Conservation (phyloP, 1,140 invertebrate genomes). For the Doryteuthis pealeii region DNA sequence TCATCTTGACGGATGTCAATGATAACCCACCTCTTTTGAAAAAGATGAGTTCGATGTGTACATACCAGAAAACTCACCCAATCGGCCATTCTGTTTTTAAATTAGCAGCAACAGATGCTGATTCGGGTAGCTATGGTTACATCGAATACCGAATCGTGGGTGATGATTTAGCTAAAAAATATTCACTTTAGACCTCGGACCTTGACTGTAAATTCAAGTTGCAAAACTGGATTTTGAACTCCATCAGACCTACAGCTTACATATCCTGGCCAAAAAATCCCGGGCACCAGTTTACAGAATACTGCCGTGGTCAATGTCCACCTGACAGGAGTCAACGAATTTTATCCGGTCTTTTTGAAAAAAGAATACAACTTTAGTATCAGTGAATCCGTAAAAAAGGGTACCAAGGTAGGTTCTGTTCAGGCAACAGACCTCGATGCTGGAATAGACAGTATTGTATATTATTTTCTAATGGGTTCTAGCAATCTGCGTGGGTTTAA, state of each 20-base stretch:
- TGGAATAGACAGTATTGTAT: conserved; percentile 88
- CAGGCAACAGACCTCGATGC: conserved; percentile 88
- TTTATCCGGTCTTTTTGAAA: conserved; percentile 86
- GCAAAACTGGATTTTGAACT: conserved; percentile 89
- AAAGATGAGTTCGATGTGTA: conserved; percentile 50
- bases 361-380: conserved; percentile 91
- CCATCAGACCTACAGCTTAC: conserved; percentile 73
- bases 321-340: conserved; percentile 90
- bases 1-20: conserved; percentile 66
- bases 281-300: conserved; percentile 74
- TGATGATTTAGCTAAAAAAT: conserved; percentile 70
- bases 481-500: conserved; percentile 90
- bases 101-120: conserved; percentile 46
- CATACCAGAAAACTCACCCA: conserved; percentile 66
- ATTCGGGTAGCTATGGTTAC: conserved; percentile 34
- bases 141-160: conserved; percentile 47
- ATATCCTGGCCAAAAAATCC: conserved; percentile 85
- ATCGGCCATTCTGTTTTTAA: conserved; percentile 73
- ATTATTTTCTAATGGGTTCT: conserved; percentile 88
- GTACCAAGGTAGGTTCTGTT: conserved; percentile 81
- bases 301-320: conserved; percentile 70
- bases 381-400: conserved; percentile 86
- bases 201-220: conserved; percentile 71
- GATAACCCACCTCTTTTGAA: conserved; percentile 66
- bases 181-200: conserved; percentile 77